Conservation (phyloP, 2,113 vertebrate genomes). For the Phalacrocorax brasilianus region DNA sequence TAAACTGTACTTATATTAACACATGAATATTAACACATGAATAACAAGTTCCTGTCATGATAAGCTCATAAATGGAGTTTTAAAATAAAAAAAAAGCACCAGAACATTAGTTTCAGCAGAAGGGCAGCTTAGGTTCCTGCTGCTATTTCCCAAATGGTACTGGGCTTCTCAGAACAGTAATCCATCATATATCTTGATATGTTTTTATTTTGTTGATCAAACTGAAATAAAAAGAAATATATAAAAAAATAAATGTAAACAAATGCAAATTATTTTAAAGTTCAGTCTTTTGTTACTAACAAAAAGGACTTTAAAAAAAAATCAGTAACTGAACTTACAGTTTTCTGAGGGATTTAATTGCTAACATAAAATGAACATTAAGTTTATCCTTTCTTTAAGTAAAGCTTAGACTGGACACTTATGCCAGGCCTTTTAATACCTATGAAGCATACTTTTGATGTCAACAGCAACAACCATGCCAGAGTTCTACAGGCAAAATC, state of each 20-base stretch:
- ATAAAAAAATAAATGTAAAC: background rate
- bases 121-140: background rate
- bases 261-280: background rate
- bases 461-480: background rate
- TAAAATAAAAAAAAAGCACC: background rate
- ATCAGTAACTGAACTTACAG: background rate
- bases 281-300: background rate
- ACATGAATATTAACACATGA: background rate
- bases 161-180: background rate
- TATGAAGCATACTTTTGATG: background rate
- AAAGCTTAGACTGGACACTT: background rate
- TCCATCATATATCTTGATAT: background rate
- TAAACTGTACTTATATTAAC: background rate
- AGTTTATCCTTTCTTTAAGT: background rate
- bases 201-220: background rate
- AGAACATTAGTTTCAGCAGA: background rate
- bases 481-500: background rate
- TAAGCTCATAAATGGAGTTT: background rate
- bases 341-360: background rate
- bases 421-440: background rate
- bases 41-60: background rate
- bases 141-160: background rate
- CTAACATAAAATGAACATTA: background rate
- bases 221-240: background rate
- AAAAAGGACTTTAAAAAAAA: background rate